Evolutionary conservation across 2,888 invertebrate species (phyloP), one percentile per base, ranked within the genome.

Genomic region (Acanthacorydalis orientalis): DNA sequence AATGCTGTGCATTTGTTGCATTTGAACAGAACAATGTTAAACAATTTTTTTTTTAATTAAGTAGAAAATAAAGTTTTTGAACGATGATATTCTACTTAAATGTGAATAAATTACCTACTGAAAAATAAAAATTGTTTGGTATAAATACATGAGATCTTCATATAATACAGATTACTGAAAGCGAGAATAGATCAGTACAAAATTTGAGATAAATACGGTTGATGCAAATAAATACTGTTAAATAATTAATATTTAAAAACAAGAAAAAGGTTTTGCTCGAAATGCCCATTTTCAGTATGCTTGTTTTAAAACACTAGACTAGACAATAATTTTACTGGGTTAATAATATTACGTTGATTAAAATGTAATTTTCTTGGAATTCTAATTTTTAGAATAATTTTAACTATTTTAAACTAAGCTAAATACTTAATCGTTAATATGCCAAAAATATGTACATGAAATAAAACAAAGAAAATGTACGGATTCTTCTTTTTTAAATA

Each of bases 111-210:
- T 37, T 37, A 37, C 14, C 37, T 37, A 37, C 14, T 37, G 37
- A n/a, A 11, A 43, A 43, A 43, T 33, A 43, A 12, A 33, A 31
- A 39, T 49, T 49, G 49, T 51, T 51, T 51, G 46, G 47, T 49
- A 51, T 51, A 50, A 47, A 49, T 41, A 49, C 44, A 46, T 51
- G 51, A 51, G 51, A 51, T 51, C 51, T 51, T 49, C 46, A 42
- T 46, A 49, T 50, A 48, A 50, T 50, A 50, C 48, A 50, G 46
- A 46, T 43, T 32, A 37, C 15, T 34, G 33, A 34, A 46, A 31
- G 31, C 14, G 23, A 45, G 32, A 31, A 45, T 12, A 35, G 16
- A 23, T 46, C 31, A 31, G 38, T 34, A 34, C 34, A 39, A 37
- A 37, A 46, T 34, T 46, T 46, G 16, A 37, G 31, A 46, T 37